Evolutionary conservation across 1,140 invertebrate genomes (phyloP).

Genomic region (Pogonomyrmex californicus): DNA sequence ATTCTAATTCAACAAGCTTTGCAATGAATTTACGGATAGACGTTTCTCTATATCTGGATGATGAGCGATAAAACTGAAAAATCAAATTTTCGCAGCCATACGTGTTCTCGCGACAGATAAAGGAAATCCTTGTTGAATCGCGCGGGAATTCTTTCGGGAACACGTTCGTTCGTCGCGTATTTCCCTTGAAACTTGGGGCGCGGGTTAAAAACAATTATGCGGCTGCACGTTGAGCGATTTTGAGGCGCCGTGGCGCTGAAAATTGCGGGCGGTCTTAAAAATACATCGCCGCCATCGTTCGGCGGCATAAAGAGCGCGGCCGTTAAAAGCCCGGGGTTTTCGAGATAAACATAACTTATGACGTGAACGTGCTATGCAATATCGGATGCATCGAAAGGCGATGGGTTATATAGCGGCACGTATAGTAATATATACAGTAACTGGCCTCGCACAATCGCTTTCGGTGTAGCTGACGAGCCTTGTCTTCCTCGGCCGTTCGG

Average conservation of each 20-base stretch:
- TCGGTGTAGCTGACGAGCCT: constrained; percentile 57
- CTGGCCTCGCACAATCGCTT: constrained; percentile 47
- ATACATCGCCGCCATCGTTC: constrained; percentile 1
- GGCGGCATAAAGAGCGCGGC: neutral
- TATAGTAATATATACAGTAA: constrained; percentile 10
- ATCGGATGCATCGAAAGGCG: constrained; percentile 32
- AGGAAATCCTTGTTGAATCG: neutral
- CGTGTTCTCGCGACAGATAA: neutral
- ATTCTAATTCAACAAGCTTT: constrained; percentile 1
- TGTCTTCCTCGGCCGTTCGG: constrained; percentile 46
- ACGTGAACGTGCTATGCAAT: constrained; percentile 30
- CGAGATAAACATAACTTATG: constrained; percentile 46
- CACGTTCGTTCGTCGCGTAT: neutral
- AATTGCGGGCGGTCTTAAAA: constrained; percentile 4
- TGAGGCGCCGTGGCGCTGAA: neutral
- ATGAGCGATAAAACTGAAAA: neutral
- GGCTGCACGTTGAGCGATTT: constrained; percentile 47
- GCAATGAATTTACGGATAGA: neutral
- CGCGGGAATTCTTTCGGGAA: neutral
- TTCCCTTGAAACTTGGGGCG: neutral
- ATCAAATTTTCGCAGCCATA: neutral
- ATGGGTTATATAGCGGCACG: neutral
- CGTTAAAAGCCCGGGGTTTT: constrained; percentile 25
- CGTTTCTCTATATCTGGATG: neutral
- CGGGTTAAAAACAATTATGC: constrained; percentile 48